Conservation (phyloP, 2,113 vertebrate species). For the Pygoscelis antarcticus region DNA sequence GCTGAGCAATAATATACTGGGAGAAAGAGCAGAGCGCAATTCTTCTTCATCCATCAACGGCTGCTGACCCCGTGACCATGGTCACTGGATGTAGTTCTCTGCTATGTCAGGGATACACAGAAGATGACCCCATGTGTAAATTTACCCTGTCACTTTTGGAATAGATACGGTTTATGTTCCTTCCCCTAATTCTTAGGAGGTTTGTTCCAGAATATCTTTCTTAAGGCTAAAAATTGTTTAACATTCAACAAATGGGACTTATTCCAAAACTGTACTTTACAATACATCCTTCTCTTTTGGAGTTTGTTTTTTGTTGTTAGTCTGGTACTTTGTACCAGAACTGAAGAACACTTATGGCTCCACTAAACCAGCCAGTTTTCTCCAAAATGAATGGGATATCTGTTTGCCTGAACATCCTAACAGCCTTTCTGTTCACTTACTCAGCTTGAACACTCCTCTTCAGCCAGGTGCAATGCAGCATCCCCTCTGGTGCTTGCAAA, state of each 20-base stretch:
- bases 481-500: background rate
- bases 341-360: background rate
- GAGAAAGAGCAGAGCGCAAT: background rate
- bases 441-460: background rate
- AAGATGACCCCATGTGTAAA: background rate
- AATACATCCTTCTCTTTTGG: background rate
- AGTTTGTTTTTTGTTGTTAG: background rate
- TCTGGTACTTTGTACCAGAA: background rate
- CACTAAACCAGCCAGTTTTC: background rate
- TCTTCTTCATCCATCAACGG: background rate
- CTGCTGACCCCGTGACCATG: background rate
- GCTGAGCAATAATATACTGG: background rate
- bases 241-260: background rate
- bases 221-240: background rate
- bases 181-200: background rate
- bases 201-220: background rate
- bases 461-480: background rate
- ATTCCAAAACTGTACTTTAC: background rate
- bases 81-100: background rate
- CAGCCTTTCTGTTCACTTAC: background rate
- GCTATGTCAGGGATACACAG: too few species aligned
- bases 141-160: background rate
- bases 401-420: background rate
- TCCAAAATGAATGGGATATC: background rate
- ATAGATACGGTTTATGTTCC: background rate